Evolutionary conservation across 2,797 vertebrate species (phyloP).

Genomic region (Semaprochilodus insignis): DNA sequence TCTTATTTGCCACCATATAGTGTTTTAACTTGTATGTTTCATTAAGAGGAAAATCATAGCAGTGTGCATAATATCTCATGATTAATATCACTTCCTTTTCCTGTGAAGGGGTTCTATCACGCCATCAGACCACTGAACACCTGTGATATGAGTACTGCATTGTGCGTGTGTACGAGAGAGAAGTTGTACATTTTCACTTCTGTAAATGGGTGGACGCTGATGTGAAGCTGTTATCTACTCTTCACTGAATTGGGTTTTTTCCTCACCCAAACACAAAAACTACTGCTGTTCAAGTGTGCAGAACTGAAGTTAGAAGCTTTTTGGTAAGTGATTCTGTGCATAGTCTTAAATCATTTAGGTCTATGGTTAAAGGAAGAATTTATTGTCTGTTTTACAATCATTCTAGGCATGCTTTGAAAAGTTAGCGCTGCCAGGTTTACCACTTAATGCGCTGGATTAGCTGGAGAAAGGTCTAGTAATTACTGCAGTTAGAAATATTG

Average conservation of each 20-base stretch:
- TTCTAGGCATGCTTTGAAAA: too few species aligned
- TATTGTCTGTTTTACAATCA: neutral
- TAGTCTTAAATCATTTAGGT: neutral
- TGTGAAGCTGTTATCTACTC: neutral
- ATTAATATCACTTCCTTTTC: neutral
- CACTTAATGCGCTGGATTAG: too few species aligned
- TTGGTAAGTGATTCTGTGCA: conserved; percentile 37
- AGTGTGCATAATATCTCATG: neutral
- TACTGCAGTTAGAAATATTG: neutral
- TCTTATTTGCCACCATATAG: too few species aligned
- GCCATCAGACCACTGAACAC: neutral
- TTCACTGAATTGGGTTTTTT: neutral
- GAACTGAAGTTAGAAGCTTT: conserved; percentile 5
- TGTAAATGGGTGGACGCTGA: conserved; percentile 18
- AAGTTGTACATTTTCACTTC: conserved; percentile 41
- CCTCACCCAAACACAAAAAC: neutral
- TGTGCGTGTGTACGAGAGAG: neutral
- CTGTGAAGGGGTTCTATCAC: neutral
- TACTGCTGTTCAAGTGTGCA: neutral
- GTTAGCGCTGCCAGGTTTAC: neutral
- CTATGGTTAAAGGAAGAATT: too few species aligned
- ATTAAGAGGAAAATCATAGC: neutral
- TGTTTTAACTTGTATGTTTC: neutral
- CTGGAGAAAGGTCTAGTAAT: neutral
- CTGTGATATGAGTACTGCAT: neutral